A percentile compares a stretch with the other conserved stretches of the same genome.
Evolutionary conservation across 23 tunicate genomes (phyloP).

Genomic region (Pegea sp.): DNA sequence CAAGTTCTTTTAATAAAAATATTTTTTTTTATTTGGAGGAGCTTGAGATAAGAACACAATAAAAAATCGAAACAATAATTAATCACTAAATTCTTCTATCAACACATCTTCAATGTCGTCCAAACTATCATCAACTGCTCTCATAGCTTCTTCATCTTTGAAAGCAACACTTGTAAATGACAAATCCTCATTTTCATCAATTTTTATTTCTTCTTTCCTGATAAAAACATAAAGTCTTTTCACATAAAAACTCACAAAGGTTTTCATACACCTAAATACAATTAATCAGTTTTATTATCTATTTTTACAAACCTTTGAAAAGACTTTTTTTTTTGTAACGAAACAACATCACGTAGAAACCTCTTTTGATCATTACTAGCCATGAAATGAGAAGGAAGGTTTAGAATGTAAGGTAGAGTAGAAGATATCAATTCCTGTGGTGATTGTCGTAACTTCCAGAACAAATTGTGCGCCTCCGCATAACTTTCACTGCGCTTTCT

Average conservation of each 20-base stretch:
- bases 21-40: no score
- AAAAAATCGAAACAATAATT: not conserved
- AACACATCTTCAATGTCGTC: slow-evolving; percentile 5
- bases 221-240: slow-evolving; percentile 1
- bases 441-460: slow-evolving; percentile 37
- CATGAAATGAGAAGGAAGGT: slow-evolving; percentile 2
- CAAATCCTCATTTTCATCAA: not conserved
- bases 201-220: not conserved
- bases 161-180: no score
- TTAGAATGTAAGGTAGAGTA: slow-evolving; percentile 12
- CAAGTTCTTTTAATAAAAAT: no score
- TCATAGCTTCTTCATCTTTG: no score
- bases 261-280: not conserved
- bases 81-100: slow-evolving; percentile 48
- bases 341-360: slow-evolving; percentile 15
- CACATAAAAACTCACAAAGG: slow-evolving; percentile 1
- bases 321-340: slow-evolving; percentile 29
- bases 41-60: no score
- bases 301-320: slow-evolving; percentile 20
- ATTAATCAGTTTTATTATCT: not conserved
- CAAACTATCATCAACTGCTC: slow-evolving; percentile 1
- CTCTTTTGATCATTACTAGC: slow-evolving; percentile 16
- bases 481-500: slow-evolving; percentile 27
- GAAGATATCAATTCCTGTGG: slow-evolving; percentile 10
- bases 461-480: slow-evolving; percentile 11